Base-by-base conservation (phyloP, 2,113 vertebrate genomes). In the Hepsetus odoe region DNA sequence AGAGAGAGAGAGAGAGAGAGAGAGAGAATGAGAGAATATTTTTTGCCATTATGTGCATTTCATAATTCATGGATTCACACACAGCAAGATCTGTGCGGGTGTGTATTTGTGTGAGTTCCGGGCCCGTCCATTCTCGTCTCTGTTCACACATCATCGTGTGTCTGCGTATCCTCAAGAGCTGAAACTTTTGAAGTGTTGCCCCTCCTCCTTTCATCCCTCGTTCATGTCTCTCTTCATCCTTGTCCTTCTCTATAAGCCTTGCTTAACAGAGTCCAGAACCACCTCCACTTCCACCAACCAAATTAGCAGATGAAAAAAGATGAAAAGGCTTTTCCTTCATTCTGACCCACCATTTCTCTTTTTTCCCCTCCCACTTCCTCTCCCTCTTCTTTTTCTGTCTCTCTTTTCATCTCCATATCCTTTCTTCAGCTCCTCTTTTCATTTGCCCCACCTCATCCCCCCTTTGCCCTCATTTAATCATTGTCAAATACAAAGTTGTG, bases 261-360 rank as follows among this genome's bases (percentile, higher is more conserved):
- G 46, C n/a, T 32, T 20, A 72, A 81, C 61, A 77, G 53, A 73
- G 18, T 69, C 51, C 62, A 77, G 70, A 78, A n/a, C 80, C 53
- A 33, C 51, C 32, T 77, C 35, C 22, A 66, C 38, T 66, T 18
- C 55, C 64, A 73, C 24, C 42, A 30, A 16, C n/a, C 38, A 59
- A 72, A 72, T 62, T 72, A 72, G 51, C 51, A 59, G 66, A 68
- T 44, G 42, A 28, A 16, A 72, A 64, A 69, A 28, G 32, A 69
- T 72, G 51, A 70, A 77, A 77, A 77, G 40, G 35, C 68, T 61
- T 61, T 10, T 42, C 42, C 56, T 71, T 40, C 26, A 22, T 62
- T 24, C n/a, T 71, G 30, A 38, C 51, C 20, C 30, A 62, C 8
- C 28, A 20, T 28, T 26, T 26, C 35, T 44, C 28, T 20, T 66